Evolutionary conservation across 2,888 invertebrate genomes (phyloP), one percentile per base, ranked within the genome.

Genomic region (Eupsilia transversa): DNA sequence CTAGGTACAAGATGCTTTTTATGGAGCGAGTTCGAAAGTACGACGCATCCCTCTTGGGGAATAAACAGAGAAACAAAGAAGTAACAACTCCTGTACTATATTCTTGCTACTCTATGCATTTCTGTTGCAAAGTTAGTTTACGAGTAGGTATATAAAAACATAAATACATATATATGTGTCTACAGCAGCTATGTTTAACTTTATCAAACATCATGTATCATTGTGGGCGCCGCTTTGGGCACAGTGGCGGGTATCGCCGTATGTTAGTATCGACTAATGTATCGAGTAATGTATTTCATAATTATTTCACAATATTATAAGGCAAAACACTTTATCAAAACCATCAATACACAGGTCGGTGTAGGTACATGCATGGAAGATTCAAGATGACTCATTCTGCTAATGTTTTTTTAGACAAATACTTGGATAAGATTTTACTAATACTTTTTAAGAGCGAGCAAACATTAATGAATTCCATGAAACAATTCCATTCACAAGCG

Each of bases 21-120:
- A 82, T 84, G 71, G 65, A 56, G 54, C 35, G 33, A 82, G 61
- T 84, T 84, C 4, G 33, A 59, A 81, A 84, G 49, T 69, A 66
- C 60, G 41, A 67, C 60, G 68, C 27, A 12, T 69, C 9, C 20
- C 82, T 76, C 82, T 38, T 33, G 72, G 74, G 82, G 71, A 69
- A 77, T 84, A 66, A 81, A 69, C 64, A 71, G 68, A 80, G 67
- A 68, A 66, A 82, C 71, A 81, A 84, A 80, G 59, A 81, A 81
- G 49, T 63, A 69, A 81, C 60, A 72, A 54, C 52, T 52, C 27
- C 30, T 63, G 27, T 67, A 41, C 12, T 49, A 38, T 65, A 54
- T 76, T 76, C 56, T 54, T 63, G 54, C 49, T 74, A n/a, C 35
- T 64, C n/a, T 49, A 76, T 56, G 49, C 59, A 63, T 74, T 75